These are phyloP conservation scores for Leptestheria dahalacensis DNA, from an alignment of 1,140 invertebrate species.

Conservation along the genomic window DNA sequence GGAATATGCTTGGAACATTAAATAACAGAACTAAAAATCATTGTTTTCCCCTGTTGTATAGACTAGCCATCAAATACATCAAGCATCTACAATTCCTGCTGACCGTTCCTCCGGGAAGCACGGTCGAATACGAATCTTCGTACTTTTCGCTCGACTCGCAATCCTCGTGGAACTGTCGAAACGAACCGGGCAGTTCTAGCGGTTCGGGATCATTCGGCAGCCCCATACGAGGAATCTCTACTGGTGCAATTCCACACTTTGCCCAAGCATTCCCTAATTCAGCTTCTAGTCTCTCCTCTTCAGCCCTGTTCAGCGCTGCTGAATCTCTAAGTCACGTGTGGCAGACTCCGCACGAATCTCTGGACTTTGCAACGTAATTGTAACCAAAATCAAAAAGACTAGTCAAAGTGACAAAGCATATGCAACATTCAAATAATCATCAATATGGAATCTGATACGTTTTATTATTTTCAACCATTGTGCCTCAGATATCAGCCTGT, in stretches of 20 bases:
- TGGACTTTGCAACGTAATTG: neutral
- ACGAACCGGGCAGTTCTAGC: neutral
- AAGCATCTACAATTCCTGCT: conserved; percentile 51
- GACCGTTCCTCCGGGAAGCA: conserved; percentile 19
- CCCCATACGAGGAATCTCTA: too few relatives aligned
- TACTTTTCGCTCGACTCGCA: neutral
- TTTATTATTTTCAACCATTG: too few relatives aligned
- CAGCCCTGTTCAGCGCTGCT: neutral
- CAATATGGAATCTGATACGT: too few relatives aligned
- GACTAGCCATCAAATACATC: conserved; percentile 64
- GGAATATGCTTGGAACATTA: neutral
- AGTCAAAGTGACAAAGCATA: too few relatives aligned
- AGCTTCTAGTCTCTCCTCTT: neutral
- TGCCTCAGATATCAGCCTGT: too few relatives aligned
- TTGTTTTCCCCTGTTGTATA: conserved; percentile 27
- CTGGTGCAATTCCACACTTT: neutral
- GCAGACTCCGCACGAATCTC: neutral
- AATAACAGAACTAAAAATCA: neutral
- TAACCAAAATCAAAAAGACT: neutral
- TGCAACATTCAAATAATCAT: too few relatives aligned
- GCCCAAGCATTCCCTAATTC: neutral
- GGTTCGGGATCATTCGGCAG: neutral
- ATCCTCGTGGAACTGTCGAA: neutral
- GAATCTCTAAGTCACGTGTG: neutral
- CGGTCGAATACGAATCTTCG: conserved; percentile 1